These are phyloP conservation scores for Amphilophus citrinellus DNA, from an alignment of 2,113 vertebrate species.

Conservation along the genomic window DNA sequence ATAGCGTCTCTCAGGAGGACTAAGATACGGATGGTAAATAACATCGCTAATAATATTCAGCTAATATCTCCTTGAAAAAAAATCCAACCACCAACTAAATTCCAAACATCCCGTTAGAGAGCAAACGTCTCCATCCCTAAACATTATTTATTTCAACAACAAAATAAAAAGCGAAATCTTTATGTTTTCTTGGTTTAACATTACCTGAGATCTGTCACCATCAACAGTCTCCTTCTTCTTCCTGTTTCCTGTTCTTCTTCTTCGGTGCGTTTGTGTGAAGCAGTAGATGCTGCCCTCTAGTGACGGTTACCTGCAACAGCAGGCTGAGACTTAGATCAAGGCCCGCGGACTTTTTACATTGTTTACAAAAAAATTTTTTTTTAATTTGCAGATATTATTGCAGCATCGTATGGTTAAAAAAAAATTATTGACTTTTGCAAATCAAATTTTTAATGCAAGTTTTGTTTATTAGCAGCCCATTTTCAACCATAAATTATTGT, in stretches of 20 bases:
- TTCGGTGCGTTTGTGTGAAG: not conserved
- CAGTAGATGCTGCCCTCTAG: not conserved
- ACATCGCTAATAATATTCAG: not conserved
- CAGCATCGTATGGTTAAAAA: too few species aligned
- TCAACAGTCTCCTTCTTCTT: conserved; percentile 16
- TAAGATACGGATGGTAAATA: not conserved
- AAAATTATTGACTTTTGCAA: not conserved
- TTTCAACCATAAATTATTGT: too few species aligned
- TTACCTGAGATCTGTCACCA: conserved; percentile 32
- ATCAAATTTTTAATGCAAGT: not conserved
- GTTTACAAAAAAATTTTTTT: too few species aligned
- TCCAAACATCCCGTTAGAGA: not conserved
- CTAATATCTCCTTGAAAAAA: not conserved
- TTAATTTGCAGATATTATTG: too few species aligned
- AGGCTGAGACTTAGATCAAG: not conserved
- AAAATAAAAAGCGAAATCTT: accelerated
- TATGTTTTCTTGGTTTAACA: not conserved
- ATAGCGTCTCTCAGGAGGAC: not conserved
- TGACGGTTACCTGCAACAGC: not conserved
- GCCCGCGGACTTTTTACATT: too few species aligned
- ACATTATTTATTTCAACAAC: not conserved
- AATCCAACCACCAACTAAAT: accelerated
- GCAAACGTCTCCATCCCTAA: not conserved
- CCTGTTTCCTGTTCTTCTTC: conserved; percentile 20
- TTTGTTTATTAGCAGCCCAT: too few species aligned